phyloP scores from a whole-genome alignment of 2,113 vertebrate species.

The Saimiri boliviensis region DNA sequence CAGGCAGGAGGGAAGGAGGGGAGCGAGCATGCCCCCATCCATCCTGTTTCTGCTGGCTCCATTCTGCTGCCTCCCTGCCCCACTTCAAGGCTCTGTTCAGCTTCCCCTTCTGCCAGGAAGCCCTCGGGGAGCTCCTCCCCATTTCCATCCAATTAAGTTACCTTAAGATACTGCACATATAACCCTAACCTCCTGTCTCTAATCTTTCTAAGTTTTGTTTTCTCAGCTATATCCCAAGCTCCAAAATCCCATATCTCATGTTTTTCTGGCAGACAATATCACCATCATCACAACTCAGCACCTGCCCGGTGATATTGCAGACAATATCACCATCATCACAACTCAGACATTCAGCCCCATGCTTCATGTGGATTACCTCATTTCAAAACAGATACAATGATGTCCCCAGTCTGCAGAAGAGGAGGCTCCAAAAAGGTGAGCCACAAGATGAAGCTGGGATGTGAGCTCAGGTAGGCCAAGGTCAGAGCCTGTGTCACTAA shows the following conservation, averaged over 20 bases:
- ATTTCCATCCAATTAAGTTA: neutral
- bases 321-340: accelerated
- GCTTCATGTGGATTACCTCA: neutral
- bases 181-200: neutral
- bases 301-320: accelerated
- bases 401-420: neutral
- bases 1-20: neutral
- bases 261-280: accelerated
- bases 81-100: neutral
- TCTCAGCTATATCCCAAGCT: neutral
- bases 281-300: too few relatives aligned
- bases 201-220: neutral
- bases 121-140: neutral
- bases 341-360: neutral
- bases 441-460: accelerated
- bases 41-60: neutral
- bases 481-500: neutral
- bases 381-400: neutral
- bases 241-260: neutral
- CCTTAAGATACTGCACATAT: neutral
- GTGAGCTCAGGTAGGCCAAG: neutral
- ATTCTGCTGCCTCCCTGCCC: neutral
- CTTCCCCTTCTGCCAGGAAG: neutral
- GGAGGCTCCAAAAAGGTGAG: neutral
- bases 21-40: neutral